Conservation (phyloP, 2,113 vertebrate genomes). For the Pholis gunnellus region DNA sequence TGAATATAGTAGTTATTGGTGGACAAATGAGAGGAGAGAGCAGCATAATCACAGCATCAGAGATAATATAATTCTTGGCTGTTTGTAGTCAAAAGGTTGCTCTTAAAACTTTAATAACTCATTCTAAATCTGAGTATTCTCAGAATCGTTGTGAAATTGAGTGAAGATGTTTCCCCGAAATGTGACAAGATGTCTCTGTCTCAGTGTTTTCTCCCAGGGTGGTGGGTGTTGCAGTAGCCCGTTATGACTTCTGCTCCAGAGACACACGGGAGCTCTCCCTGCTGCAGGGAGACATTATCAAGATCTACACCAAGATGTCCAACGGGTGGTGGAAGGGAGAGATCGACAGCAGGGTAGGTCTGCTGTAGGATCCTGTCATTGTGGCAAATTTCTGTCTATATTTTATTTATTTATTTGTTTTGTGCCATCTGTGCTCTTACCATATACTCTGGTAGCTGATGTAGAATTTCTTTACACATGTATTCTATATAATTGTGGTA, state of each 20-base stretch:
- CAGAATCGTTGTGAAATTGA: not conserved
- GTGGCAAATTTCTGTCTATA: not conserved
- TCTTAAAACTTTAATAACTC: not conserved
- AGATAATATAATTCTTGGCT: not conserved
- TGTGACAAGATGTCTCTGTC: conserved; percentile 24
- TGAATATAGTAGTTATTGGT: not conserved
- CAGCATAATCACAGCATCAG: not conserved
- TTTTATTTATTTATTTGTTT: not conserved
- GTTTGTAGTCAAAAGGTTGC: not conserved
- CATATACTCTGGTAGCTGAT: not conserved
- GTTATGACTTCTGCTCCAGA: conserved; percentile 93
- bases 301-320: conserved; percentile 92
- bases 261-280: conserved; percentile 92
- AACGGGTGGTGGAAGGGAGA: conserved; percentile 98
- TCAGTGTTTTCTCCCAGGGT: conserved; percentile 91
- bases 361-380: not conserved
- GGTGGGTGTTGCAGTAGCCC: conserved; percentile 91
- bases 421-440: not conserved
- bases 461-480: not conserved
- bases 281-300: conserved; percentile 91
- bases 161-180: not conserved
- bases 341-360: conserved; percentile 84
- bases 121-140: not conserved
- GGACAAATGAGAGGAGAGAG: not conserved
- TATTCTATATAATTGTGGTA: not conserved